A percentile compares a stretch with the other conserved stretches of the same genome.
Conservation (phyloP, 2,888 invertebrate species). For the Coelinius sp. region DNA sequence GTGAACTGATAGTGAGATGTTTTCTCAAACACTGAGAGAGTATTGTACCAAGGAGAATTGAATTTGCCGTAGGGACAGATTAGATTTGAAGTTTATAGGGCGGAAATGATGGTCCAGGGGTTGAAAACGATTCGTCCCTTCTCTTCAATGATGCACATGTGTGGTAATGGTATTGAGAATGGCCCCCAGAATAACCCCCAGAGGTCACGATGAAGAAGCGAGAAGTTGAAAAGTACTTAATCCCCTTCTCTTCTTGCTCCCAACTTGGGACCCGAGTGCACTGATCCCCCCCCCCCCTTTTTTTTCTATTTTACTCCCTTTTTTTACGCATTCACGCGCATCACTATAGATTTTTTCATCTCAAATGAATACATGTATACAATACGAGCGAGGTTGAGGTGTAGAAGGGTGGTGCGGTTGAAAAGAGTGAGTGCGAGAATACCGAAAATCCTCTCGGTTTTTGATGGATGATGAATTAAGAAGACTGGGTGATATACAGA, state of each 20-base stretch:
- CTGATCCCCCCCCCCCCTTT: conserved; percentile 1
- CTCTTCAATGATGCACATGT: background rate
- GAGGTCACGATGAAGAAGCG: conserved; percentile 6
- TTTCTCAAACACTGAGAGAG: conserved; percentile 24
- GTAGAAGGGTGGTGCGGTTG: conserved; percentile 24
- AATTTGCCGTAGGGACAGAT: conserved; percentile 65
- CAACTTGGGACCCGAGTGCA: background rate
- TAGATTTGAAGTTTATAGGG: conserved; percentile 70
- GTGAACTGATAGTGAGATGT: conserved; percentile 16
- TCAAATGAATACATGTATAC: conserved; percentile 12
- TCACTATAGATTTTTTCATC: conserved; percentile 9
- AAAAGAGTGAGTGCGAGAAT: conserved; percentile 40
- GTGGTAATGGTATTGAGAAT: conserved; percentile 4
- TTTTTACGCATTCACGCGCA: background rate
- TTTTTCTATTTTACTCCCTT: conserved; percentile 4
- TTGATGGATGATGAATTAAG: conserved; percentile 38
- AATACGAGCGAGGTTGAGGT: conserved; percentile 2
- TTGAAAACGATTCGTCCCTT: conserved; percentile 16
- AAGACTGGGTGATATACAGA: conserved; percentile 15
- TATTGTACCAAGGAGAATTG: conserved; percentile 39
- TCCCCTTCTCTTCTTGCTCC: background rate
- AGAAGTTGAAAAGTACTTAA: conserved; percentile 31
- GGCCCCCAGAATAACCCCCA: conserved; percentile 24
- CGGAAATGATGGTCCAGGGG: conserved; percentile 58
- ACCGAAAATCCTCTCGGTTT: conserved; percentile 35